Evolutionary conservation across 2,797 vertebrate genomes (phyloP), one percentile per base, ranked within the genome.

Genomic region (Podargus strigoides): DNA sequence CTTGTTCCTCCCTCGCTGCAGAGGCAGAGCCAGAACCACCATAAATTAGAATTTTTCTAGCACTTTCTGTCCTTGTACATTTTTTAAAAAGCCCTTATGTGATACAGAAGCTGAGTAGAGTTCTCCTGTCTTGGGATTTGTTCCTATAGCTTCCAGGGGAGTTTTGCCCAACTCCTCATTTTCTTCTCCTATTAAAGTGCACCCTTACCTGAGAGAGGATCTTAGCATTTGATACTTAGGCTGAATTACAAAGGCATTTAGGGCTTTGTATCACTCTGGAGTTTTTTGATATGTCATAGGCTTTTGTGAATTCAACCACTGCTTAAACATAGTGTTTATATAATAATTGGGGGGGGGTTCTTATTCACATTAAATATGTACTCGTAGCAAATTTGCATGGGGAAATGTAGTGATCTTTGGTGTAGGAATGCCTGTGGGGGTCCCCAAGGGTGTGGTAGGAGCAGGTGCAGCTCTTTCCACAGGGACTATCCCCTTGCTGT

Each of bases 1-100:
- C 21, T 44, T 0, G 0, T 37, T 34, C 32, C n/a, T 67, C 62
- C 16, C 36, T 36, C 2, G 1, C 44, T 27, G 41, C 2, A 0
- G 30, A 37, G n/a, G 12, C 1, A 0, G 36, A 47, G 46, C 36
- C 41, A 6, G n/a, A 27, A 30, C 47, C 66, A 34, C 9, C 14
- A 14, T 52, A 22, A 32, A 37, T 13, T 18, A 10, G 36, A 34
- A 12, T 16, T 49, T 66, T 70, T 21, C 36, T 37, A 18, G 13
- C 2, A 0, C 50, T 63, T 68, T 56, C 28, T 46, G 23, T 59
- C 34, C 8, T 78, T 21, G 3, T 22, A 8, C 10, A 6, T 23
- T 32, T 37, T 59, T 17, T 4, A 2, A 85, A 85, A 60, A 52
- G 20, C 39, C 10, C 5, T 39, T 22, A 3, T 14, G 4, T 15